phyloP scores from a whole-genome alignment of 2,888 invertebrate species.

The Rutpela maculata region DNA sequence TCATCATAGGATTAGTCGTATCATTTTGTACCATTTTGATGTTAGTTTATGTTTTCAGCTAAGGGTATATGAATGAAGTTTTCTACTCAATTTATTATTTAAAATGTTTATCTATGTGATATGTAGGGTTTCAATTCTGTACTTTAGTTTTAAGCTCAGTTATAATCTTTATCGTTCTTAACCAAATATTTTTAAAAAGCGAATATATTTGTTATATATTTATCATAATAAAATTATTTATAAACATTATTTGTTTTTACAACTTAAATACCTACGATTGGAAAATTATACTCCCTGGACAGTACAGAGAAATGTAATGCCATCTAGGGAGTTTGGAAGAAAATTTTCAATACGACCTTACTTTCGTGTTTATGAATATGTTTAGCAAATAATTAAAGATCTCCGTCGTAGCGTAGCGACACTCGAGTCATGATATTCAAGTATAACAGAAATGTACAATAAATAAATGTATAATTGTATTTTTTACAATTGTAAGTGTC shows the following conservation, averaged over 20 bases:
- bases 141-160: slow-evolving; percentile 32
- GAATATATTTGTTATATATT: slow-evolving; percentile 51
- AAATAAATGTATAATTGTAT: no score
- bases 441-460: no score
- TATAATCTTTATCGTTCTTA: slow-evolving; percentile 16
- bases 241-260: not conserved
- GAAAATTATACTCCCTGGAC: no score
- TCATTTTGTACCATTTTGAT: slow-evolving; percentile 93
- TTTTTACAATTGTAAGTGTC: no score
- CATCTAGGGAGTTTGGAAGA: no score
- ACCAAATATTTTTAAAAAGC: slow-evolving; percentile 10
- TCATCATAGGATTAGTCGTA: slow-evolving; percentile 92
- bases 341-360: no score
- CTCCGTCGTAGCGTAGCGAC: no score
- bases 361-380: no score
- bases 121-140: slow-evolving; percentile 22
- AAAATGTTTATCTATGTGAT: slow-evolving; percentile 29
- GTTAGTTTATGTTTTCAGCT: slow-evolving; percentile 87
- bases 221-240: slow-evolving; percentile 40
- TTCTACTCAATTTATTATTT: not conserved
- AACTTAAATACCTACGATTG: no score
- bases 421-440: no score
- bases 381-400: no score
- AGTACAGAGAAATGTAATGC: no score
- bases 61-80: slow-evolving; percentile 27